Percentiles rank a stretch among this genome's conserved stretches.
phyloP scores from a whole-genome alignment of 2,888 invertebrate species.

The Limenitis arthemis region DNA sequence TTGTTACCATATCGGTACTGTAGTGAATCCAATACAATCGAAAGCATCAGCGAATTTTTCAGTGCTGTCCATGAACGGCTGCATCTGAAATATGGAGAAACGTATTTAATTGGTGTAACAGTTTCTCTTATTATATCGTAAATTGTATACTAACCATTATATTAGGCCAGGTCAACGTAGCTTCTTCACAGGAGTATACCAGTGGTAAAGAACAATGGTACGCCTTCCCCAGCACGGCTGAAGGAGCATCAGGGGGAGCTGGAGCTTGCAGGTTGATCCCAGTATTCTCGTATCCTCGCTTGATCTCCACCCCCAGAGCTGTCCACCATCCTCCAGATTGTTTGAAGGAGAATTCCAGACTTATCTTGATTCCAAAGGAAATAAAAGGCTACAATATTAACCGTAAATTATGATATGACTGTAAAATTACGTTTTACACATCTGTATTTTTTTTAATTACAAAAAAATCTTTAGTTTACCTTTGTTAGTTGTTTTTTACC shows the following conservation, averaged over 20 bases:
- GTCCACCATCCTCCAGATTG: slow-evolving; percentile 67
- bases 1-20: slow-evolving; percentile 86
- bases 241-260: slow-evolving; percentile 51
- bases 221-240: slow-evolving; percentile 69
- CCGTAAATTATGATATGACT: not conserved
- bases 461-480: too few species aligned
- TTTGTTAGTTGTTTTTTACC: too few species aligned
- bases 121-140: too few species aligned
- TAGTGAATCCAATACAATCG: slow-evolving; percentile 93
- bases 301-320: slow-evolving; percentile 70
- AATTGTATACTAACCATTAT: slow-evolving; percentile 54
- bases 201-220: slow-evolving; percentile 68
- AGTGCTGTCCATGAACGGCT: slow-evolving; percentile 65
- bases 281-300: slow-evolving; percentile 52
- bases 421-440: too few species aligned
- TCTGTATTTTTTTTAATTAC: too few species aligned
- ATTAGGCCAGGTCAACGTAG: slow-evolving; percentile 59
- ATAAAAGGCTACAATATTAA: not conserved
- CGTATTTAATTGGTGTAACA: not conserved
- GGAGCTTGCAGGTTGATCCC: slow-evolving; percentile 53
- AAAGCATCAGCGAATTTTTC: slow-evolving; percentile 81
- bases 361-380: slow-evolving; percentile 44
- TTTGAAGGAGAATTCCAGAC: slow-evolving; percentile 71
- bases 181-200: slow-evolving; percentile 61
- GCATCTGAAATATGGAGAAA: slow-evolving; percentile 51